Evolutionary conservation across 2,113 vertebrate species (phyloP), one percentile per base, ranked within the genome.

Genomic region (Mirounga angustirostris): DNA sequence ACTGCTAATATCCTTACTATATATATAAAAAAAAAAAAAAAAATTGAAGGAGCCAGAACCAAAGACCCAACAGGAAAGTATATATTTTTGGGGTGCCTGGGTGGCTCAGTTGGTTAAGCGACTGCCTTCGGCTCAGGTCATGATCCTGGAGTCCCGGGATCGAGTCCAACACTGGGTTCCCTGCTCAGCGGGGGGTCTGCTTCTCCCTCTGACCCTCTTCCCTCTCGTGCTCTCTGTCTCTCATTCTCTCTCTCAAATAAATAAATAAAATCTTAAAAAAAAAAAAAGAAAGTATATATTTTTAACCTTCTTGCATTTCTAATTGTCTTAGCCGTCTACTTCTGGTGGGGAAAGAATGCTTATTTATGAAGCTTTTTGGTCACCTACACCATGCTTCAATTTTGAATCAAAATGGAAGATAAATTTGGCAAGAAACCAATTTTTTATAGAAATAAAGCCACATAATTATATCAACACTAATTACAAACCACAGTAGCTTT

Each of bases 351-450:
- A 67, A 73, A 86, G 9, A 84, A 15, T 54, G 36, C 80, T 83
- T 50, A 11, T 13, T 88, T 2, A 8, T 88, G 21, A 73, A 78
- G 22, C 0, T 28, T 81, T 95, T 85, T 85, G 58, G 54, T 4
- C 28, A 89, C 9, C 50, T n/a, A 90, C 61, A 43, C 22, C 24
- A 50, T 73, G 19, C 73, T 86, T 94, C 36, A 87, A n/a, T 65
- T 95, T 67, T 79, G 36, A 90, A 90, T 91, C 19, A 74, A 86
- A 92, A 43, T 73, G 36, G 54, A 7, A 81, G 82, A 54, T 81
- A 2, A 92, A 67, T 73, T 94, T 96, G 21, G 4, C 1, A 19
- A 78, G 28, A 84, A 56, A 84, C 4, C 43, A 33, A 15, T 5
- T 65, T 95, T 87, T 54, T 18, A 10, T 33, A 52, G 26, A 89